phyloP scores from a whole-genome alignment of 2,888 invertebrate species.

The Escarpia spicata region DNA sequence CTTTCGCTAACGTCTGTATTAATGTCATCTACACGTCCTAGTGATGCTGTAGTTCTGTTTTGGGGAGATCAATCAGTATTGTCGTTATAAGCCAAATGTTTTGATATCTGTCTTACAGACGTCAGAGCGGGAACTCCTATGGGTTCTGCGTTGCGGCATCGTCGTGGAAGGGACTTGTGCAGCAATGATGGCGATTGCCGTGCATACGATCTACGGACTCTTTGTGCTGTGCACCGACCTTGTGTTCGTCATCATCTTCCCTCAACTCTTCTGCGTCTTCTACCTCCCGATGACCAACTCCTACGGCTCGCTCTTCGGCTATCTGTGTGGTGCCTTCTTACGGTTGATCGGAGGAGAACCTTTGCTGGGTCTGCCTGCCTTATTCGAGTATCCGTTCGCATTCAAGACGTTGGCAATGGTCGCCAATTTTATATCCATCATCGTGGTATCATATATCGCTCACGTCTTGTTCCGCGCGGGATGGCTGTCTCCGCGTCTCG shows the following conservation, averaged over 20 bases:
- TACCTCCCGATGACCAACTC: slow-evolving; percentile 96
- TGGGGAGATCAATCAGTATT: too few relatives aligned
- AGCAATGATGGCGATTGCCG: slow-evolving; percentile 94
- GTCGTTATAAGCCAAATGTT: too few relatives aligned
- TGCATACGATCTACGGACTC: slow-evolving; percentile 95
- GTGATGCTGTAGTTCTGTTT: too few relatives aligned
- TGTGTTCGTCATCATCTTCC: slow-evolving; percentile 97
- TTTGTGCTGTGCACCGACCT: slow-evolving; percentile 99
- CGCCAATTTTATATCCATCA: slow-evolving; percentile 68
- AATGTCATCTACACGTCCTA: too few relatives aligned
- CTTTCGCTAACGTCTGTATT: too few relatives aligned
- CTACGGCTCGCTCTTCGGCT: slow-evolving; percentile 82
- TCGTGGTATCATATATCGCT: slow-evolving; percentile 22
- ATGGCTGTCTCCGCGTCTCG: too few relatives aligned
- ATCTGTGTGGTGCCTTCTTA: slow-evolving; percentile 75
- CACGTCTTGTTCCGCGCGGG: neutral
- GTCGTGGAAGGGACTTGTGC: slow-evolving; percentile 87
- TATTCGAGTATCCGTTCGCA: slow-evolving; percentile 91
- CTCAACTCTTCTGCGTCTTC: slow-evolving; percentile 96
- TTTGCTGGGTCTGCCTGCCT: slow-evolving; percentile 80
- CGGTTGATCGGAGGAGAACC: slow-evolving; percentile 88
- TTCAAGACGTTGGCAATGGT: slow-evolving; percentile 93
- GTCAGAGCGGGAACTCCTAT: slow-evolving; percentile 78
- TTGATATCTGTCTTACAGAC: slow-evolving; percentile 17
- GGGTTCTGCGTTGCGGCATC: slow-evolving; percentile 88